phyloP scores from a whole-genome alignment of 2,113 vertebrate genomes.

The Ariopsis seemanni region DNA sequence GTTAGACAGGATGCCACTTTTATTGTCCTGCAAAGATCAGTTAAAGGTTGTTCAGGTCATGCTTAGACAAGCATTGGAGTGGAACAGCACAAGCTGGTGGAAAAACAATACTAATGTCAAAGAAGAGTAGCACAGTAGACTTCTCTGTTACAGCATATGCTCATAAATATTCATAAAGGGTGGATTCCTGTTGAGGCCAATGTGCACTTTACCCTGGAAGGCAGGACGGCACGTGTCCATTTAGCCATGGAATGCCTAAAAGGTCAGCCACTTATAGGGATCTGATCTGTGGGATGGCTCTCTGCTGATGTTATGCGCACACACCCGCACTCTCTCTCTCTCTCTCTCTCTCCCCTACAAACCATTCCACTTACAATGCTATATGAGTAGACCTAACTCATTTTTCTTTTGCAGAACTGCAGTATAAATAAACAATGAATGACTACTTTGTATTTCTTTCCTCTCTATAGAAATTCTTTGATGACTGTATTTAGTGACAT shows the following conservation, averaged over 20 bases:
- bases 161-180: constrained; percentile 67
- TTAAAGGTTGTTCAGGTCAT: constrained; percentile 63
- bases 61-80: constrained; percentile 44
- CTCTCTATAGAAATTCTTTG: background rate
- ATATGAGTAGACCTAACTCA: background rate
- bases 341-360: background rate
- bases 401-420: background rate
- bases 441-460: background rate
- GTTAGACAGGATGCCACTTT: constrained; percentile 32
- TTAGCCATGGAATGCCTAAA: constrained; percentile 50
- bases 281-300: constrained; percentile 50
- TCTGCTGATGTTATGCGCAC: constrained; percentile 60
- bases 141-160: constrained; percentile 44
- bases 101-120: constrained; percentile 14
- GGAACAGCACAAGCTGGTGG: constrained; percentile 18
- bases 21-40: constrained; percentile 55
- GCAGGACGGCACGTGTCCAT: constrained; percentile 8
- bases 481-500: background rate
- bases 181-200: constrained; percentile 35
- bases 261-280: constrained; percentile 52
- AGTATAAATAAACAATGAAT: constrained; percentile 3
- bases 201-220: constrained; percentile 57
- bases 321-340: background rate
- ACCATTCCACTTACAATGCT: background rate
- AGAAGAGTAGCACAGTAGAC: constrained; percentile 5